Evolutionary conservation across 1,140 invertebrate genomes (phyloP).

Genomic region (Grapholita molesta): DNA sequence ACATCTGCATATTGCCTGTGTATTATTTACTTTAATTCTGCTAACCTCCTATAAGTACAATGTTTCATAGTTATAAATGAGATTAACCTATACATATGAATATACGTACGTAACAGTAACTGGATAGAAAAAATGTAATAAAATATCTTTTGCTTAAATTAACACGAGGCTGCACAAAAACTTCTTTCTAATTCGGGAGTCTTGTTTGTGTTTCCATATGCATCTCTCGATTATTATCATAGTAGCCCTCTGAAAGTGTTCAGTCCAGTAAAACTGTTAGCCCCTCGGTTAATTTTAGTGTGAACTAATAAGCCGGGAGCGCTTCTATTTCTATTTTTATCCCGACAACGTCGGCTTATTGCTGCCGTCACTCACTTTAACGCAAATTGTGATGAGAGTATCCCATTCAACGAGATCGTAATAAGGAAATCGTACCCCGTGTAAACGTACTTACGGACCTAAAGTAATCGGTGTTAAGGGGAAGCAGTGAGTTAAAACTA

Average conservation of each 20-base stretch:
- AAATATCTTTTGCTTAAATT: too few species aligned
- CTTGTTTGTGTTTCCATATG: not conserved
- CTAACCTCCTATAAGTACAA: too few species aligned
- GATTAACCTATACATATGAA: too few species aligned
- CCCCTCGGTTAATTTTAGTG: conserved; percentile 5
- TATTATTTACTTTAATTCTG: too few species aligned
- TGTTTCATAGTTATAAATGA: too few species aligned
- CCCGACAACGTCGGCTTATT: not conserved
- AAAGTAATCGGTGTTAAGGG: not conserved
- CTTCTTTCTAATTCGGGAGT: not conserved
- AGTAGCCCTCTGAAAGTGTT: not conserved
- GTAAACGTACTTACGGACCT: not conserved
- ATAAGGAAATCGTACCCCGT: conserved; percentile 5
- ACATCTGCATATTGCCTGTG: too few species aligned
- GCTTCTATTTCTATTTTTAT: conserved; percentile 12
- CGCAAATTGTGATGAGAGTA: conserved; percentile 4
- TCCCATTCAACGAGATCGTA: not conserved
- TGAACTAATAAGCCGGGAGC: not conserved
- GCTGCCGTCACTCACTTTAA: conserved; percentile 4
- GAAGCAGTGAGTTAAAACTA: not conserved
- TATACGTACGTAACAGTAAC: too few species aligned
- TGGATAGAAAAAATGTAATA: too few species aligned
- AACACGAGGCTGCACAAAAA: too few species aligned
- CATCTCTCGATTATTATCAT: not conserved
- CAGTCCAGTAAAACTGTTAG: not conserved